Percentiles rank a stretch among this genome's conserved stretches.
Evolutionary conservation across 2,888 invertebrate genomes (phyloP).

Genomic region (Lochmaea crataegi): DNA sequence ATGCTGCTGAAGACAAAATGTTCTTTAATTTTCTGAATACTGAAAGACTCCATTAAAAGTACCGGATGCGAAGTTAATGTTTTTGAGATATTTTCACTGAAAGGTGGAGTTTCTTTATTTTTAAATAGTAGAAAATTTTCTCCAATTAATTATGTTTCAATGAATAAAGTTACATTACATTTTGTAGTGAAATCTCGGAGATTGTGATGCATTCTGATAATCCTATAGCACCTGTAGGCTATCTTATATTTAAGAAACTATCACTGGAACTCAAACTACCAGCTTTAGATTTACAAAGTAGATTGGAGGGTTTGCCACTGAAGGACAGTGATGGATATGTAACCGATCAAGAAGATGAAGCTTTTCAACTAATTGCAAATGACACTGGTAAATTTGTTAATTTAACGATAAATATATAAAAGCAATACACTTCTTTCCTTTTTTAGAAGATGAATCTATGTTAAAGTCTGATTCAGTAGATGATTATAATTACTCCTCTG

Average conservation of each 20-base stretch:
- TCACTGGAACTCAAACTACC: slow-evolving; percentile 78
- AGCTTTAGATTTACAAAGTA: slow-evolving; percentile 56
- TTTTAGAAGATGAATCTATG: slow-evolving; percentile 40
- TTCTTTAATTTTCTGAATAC: no score
- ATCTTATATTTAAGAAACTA: slow-evolving; percentile 87
- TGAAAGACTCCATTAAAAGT: no score
- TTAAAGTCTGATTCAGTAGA: slow-evolving; percentile 12
- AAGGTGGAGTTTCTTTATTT: no score
- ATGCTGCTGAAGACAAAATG: no score
- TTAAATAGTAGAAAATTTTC: no score
- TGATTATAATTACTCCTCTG: slow-evolving; percentile 25
- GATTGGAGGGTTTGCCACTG: slow-evolving; percentile 60
- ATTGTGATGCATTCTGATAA: slow-evolving; percentile 91
- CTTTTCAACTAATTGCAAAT: slow-evolving; percentile 52
- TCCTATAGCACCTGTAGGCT: slow-evolving; percentile 94
- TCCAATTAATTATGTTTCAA: slow-evolving; percentile 14
- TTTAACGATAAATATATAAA: not conserved
- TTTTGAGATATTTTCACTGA: no score
- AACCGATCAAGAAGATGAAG: slow-evolving; percentile 62
- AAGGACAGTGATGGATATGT: slow-evolving; percentile 63
- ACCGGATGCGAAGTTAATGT: no score
- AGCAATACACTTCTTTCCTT: slow-evolving; percentile 7
- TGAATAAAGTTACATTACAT: slow-evolving; percentile 12
- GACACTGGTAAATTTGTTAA: slow-evolving; percentile 49
- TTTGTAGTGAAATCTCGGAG: slow-evolving; percentile 83